Conservation (phyloP, 2,888 invertebrate species). For the Phania funesta region DNA sequence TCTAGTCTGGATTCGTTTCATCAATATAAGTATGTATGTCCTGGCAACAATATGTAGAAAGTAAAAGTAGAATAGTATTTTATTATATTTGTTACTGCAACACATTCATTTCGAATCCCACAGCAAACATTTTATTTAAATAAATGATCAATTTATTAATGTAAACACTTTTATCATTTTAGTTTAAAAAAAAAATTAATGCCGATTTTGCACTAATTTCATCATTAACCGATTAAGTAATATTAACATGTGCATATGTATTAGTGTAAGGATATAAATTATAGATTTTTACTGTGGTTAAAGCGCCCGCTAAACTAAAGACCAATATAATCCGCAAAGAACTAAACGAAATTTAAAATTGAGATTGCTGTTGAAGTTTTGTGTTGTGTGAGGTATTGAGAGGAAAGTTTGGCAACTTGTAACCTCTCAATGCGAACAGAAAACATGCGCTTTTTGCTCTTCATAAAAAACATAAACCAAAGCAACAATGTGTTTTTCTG, state of each 20-base stretch:
- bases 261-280: no score
- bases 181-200: no score
- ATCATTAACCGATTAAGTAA: background rate
- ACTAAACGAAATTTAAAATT: slow-evolving; percentile 55
- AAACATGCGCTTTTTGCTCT: slow-evolving; percentile 50
- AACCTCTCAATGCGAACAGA: slow-evolving; percentile 17
- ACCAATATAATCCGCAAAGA: slow-evolving; percentile 55
- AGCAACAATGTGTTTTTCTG: slow-evolving; percentile 62
- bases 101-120: no score
- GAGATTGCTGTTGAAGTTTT: slow-evolving; percentile 20
- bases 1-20: no score
- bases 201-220: background rate
- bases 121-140: no score
- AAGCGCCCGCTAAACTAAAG: slow-evolving; percentile 41
- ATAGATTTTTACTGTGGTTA: background rate
- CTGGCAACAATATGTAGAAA: no score
- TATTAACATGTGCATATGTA: no score
- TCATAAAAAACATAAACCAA: slow-evolving; percentile 46
- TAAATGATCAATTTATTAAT: no score
- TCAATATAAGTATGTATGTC: no score
- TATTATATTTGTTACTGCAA: no score
- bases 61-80: no score
- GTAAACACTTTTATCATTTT: no score
- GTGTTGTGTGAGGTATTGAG: background rate
- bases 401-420: slow-evolving; percentile 15